Percentiles rank a stretch among this genome's conserved stretches.
These are phyloP conservation scores for Gonatopus flavifemur DNA, from an alignment of 1,140 invertebrate genomes.

Conservation along the genomic window DNA sequence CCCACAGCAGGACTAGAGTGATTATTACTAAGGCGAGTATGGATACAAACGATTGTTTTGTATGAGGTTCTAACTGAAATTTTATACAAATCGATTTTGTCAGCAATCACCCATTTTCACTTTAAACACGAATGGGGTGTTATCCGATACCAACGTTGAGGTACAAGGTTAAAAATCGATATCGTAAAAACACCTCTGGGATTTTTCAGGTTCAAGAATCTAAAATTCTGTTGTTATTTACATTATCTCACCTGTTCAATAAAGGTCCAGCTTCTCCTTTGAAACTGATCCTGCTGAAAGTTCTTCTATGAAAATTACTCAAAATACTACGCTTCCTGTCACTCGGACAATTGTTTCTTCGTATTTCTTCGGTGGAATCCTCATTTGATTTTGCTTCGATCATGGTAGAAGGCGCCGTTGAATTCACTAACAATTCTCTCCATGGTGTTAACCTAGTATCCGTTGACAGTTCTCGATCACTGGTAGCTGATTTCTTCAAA, in stretches of 20 bases:
- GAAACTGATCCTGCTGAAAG: constrained; percentile 41
- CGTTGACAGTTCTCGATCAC: constrained; percentile 7
- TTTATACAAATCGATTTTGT: too few relatives aligned
- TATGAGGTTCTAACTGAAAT: too few relatives aligned
- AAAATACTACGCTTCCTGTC: constrained; percentile 29
- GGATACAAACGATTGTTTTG: too few relatives aligned
- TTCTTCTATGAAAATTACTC: constrained; percentile 34
- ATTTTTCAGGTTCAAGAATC: not conserved
- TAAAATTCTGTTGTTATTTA: too few relatives aligned
- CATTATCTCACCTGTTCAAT: constrained; percentile 36
- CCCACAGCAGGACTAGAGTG: too few relatives aligned
- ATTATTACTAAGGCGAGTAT: too few relatives aligned
- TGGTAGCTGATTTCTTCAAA: constrained; percentile 13
- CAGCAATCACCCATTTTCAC: too few relatives aligned
- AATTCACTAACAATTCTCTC: constrained; percentile 31
- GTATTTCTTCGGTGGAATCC: constrained; percentile 20
- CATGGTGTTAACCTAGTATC: constrained; percentile 6
- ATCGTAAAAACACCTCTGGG: too few relatives aligned
- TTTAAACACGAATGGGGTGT: not conserved
- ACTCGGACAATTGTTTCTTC: constrained; percentile 11
- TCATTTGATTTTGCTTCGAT: constrained; percentile 32
- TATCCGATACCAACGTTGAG: not conserved
- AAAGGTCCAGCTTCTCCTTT: constrained; percentile 38
- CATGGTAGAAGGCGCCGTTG: constrained; percentile 23
- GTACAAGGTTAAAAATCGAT: not conserved